Conservation (phyloP, 2,888 invertebrate genomes). For the Leptinotarsa haldemani region DNA sequence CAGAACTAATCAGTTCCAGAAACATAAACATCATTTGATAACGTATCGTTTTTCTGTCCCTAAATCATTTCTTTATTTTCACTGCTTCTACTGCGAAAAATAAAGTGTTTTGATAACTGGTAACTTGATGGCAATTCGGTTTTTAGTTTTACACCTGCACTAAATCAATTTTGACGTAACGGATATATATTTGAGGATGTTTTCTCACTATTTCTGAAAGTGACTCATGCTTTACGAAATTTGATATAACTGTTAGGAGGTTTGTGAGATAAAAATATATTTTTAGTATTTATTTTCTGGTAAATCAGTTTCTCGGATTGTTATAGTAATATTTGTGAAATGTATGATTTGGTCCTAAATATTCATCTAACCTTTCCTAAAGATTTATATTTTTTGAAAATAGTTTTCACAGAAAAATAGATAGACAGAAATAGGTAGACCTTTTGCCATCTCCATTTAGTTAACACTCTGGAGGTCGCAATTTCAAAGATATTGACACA, state of each 20-base stretch:
- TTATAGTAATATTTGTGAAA: too few relatives aligned
- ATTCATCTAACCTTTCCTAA: too few relatives aligned
- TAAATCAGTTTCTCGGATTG: too few relatives aligned
- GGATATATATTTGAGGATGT: background rate
- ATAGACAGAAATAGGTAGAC: too few relatives aligned
- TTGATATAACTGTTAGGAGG: background rate
- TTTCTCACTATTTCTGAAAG: background rate
- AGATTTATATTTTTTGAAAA: too few relatives aligned
- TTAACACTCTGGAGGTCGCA: too few relatives aligned
- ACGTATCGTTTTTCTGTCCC: conserved; percentile 1
- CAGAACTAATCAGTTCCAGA: conserved; percentile 9
- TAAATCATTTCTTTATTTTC: conserved; percentile 4
- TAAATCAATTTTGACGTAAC: conserved; percentile 3
- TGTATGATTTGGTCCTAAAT: too few relatives aligned
- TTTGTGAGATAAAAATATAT: background rate
- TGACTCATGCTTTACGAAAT: background rate
- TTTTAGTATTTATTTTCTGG: background rate
- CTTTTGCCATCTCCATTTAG: too few relatives aligned
- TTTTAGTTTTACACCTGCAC: conserved; percentile 4
- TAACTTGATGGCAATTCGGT: conserved; percentile 1
- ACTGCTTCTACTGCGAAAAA: background rate
- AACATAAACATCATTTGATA: conserved; percentile 8
- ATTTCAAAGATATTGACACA: too few relatives aligned
- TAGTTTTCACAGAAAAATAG: too few relatives aligned
- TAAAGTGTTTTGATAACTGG: background rate